Percentiles rank a stretch among this genome's conserved stretches.
Evolutionary conservation across 1,140 invertebrate genomes (phyloP).

Genomic region (Drosophila quadrilineata): DNA sequence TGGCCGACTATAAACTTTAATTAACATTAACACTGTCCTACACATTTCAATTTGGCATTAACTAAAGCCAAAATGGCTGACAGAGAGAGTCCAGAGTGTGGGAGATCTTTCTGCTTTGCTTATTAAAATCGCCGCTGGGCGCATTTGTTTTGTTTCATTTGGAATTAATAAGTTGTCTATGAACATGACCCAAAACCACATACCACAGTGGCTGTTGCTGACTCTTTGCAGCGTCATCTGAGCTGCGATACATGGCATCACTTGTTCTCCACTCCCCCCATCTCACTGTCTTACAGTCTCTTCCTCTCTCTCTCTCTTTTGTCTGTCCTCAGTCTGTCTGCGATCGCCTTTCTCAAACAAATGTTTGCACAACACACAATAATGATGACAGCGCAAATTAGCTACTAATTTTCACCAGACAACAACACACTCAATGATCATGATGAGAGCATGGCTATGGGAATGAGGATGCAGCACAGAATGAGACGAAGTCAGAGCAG

Average conservation of each 20-base stretch:
- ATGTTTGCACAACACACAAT: slow-evolving; percentile 78
- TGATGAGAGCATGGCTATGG: neutral
- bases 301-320: neutral
- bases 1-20: slow-evolving; percentile 53
- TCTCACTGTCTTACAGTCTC: neutral
- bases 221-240: slow-evolving; percentile 8
- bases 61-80: neutral
- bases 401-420: slow-evolving; percentile 79
- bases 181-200: slow-evolving; percentile 11
- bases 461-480: neutral
- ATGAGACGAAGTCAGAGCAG: neutral
- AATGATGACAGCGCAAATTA: slow-evolving; percentile 78
- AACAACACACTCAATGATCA: slow-evolving; percentile 35
- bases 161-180: slow-evolving; percentile 20
- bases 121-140: slow-evolving; percentile 18
- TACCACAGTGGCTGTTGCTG: neutral
- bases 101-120: neutral
- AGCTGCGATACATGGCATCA: too few species aligned
- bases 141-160: too few species aligned
- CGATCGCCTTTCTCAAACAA: slow-evolving; percentile 49
- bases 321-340: neutral
- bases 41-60: slow-evolving; percentile 14
- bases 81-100: too few species aligned
- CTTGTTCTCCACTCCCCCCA: neutral
- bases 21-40: slow-evolving; percentile 44